These are phyloP conservation scores for Chroicocephalus ridibundus DNA, from an alignment of 2,113 vertebrate species.

Conservation along the genomic window DNA sequence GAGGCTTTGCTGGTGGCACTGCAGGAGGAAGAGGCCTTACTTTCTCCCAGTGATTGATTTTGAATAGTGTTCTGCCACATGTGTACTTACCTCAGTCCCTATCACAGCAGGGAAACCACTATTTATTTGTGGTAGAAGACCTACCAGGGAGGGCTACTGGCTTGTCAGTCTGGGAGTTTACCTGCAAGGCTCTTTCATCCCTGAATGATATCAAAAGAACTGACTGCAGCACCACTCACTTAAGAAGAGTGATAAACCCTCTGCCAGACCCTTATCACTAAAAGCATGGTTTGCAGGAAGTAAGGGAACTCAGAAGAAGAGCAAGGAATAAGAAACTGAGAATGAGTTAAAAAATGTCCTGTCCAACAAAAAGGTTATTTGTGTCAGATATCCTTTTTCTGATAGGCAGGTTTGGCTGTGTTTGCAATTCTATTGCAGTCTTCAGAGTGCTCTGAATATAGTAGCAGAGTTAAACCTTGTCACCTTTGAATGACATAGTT, in stretches of 20 bases:
- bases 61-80: neutral
- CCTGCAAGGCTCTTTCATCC: neutral
- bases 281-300: neutral
- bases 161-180: neutral
- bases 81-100: neutral
- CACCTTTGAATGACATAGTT: slow-evolving; percentile 51
- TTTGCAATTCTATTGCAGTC: neutral
- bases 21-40: neutral
- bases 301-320: neutral
- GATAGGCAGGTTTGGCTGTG: neutral
- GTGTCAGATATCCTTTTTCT: neutral
- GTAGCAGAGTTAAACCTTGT: slow-evolving; percentile 20
- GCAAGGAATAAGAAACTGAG: neutral
- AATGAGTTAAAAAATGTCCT: neutral
- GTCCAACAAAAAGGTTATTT: neutral
- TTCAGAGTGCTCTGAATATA: neutral
- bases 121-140: neutral
- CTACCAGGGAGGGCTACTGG: neutral
- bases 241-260: neutral
- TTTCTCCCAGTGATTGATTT: neutral
- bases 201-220: neutral
- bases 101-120: neutral
- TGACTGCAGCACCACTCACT: neutral
- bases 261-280: neutral
- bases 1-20: neutral